Evolutionary conservation across 1,140 invertebrate species (phyloP), one percentile per base, ranked within the genome.

Genomic region (Stratiolaelaps scimitus): DNA sequence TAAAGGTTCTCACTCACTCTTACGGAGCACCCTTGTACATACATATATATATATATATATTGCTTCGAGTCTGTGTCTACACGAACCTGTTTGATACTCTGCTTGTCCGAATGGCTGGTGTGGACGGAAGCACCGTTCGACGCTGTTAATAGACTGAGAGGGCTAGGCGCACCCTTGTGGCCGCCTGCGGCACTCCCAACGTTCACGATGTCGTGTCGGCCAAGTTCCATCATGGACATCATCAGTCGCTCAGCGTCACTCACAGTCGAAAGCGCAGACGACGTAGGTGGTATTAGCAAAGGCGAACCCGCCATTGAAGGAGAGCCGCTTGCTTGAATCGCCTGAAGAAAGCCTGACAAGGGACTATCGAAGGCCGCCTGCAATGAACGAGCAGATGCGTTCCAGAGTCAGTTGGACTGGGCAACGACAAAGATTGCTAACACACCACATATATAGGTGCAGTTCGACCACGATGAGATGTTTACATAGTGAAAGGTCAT

Each of bases 181-280:
- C 26, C 26, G 23, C 26, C 23, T 29, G 53, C 26, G 10, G 10
- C 10, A 40, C 34, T 40, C 34, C 34, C 34, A 6, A 10, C 34
- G 10, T 40, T 40, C 10, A 40, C 34, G 34, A 40, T 40, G 23
- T 60, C 53, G 34, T 60, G 53, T 15, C 53, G 53, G 53, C 53
- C 53, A 15, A 60, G 23, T 26, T 60, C 53, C 53, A 60, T 60
- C 53, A 60, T 26, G 53, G 53, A 60, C 53, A 60, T 60, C 53
- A 60, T 60, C 34, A 60, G 26, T 15, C 53, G 53, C 53, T 60
- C 53, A 23, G 53, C 53, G 23, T 60, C 53, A 34, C 53, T 60
- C 10, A 60, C 34, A 40, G 34, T 10, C 34, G 53, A 60, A 26
- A 60, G 34, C 26, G 15, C 53, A 15, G 13, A 15, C 34, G 53